These are phyloP conservation scores for Drosophila biarmipes DNA, from an alignment of 1,140 invertebrate species.

Conservation along the genomic window DNA sequence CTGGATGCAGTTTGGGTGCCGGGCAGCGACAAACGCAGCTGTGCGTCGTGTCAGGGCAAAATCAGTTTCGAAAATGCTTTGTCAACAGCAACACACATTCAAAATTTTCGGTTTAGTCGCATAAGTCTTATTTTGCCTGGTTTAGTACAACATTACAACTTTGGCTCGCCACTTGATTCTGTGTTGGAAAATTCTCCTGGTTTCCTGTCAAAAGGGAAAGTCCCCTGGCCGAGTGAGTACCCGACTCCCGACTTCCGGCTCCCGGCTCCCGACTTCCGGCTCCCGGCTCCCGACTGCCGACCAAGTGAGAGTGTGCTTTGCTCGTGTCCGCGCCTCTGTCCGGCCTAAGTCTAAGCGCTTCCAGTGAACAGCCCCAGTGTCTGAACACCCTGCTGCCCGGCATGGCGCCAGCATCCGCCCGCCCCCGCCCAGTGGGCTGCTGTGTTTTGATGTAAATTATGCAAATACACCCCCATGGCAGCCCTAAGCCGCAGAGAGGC, in stretches of 20 bases:
- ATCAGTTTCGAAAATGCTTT: constrained; percentile 83
- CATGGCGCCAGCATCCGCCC: background rate
- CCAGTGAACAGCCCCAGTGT: constrained; percentile 8
- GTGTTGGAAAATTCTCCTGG: constrained; percentile 29
- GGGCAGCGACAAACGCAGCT: constrained; percentile 37
- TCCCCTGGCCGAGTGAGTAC: constrained; percentile 51
- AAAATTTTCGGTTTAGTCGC: constrained; percentile 83
- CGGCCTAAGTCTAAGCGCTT: constrained; percentile 33
- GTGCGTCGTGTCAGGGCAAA: constrained; percentile 45
- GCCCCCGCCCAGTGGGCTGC: background rate
- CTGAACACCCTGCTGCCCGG: too few species aligned
- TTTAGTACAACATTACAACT: constrained; percentile 60
- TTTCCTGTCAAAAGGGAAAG: constrained; percentile 15
- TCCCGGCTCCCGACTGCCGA: background rate
- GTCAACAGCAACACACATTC: constrained; percentile 82
- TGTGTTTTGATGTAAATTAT: constrained; percentile 43
- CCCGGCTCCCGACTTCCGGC: too few species aligned
- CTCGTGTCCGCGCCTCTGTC: constrained; percentile 15
- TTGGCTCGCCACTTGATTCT: constrained; percentile 55
- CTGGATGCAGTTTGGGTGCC: constrained; percentile 43
- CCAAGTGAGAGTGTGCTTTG: background rate
- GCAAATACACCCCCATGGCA: constrained; percentile 71
- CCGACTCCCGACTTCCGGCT: background rate
- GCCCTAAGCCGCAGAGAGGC: constrained; percentile 36
- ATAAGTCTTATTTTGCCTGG: constrained; percentile 74